phyloP scores from a whole-genome alignment of 1,140 invertebrate species.

The Drosophila grimshawi region DNA sequence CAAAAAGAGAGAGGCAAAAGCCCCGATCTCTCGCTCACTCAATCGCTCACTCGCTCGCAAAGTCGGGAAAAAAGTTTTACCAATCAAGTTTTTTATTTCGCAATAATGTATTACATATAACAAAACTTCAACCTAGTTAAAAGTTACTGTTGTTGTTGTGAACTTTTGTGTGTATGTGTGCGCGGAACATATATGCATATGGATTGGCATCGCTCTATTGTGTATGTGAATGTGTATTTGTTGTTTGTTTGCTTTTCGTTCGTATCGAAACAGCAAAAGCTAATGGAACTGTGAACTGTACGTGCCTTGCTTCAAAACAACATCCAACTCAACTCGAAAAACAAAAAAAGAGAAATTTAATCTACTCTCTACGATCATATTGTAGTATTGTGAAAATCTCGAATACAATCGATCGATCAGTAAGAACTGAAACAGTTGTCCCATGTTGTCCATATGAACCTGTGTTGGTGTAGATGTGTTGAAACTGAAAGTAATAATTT shows the following conservation, averaged over 20 bases:
- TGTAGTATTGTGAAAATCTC: conserved; percentile 43
- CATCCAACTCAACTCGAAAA: conserved; percentile 32
- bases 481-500: conserved; percentile 60
- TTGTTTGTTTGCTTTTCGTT: conserved; percentile 44
- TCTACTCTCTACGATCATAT: conserved; percentile 41
- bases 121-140: conserved; percentile 83
- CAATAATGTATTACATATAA: conserved; percentile 78
- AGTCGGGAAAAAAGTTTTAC: conserved; percentile 77
- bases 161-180: conserved; percentile 64
- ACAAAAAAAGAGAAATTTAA: conserved; percentile 51
- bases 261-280: conserved; percentile 58
- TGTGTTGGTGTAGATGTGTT: conserved; percentile 48
- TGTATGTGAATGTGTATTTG: conserved; percentile 36
- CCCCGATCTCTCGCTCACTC: conserved; percentile 61
- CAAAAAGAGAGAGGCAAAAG: conserved; percentile 59
- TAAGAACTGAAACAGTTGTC: conserved; percentile 35
- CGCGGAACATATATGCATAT: conserved; percentile 45
- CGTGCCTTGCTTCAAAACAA: conserved; percentile 51
- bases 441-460: conserved; percentile 35
- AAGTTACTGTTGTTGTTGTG: conserved; percentile 77
- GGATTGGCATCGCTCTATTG: conserved; percentile 43
- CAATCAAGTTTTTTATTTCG: conserved; percentile 83
- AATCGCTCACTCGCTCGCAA: conserved; percentile 59
- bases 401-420: conserved; percentile 31
- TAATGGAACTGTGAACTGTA: conserved; percentile 62